Base-by-base conservation (phyloP, 1,140 invertebrate genomes). In the Trichonephila clavipes region DNA sequence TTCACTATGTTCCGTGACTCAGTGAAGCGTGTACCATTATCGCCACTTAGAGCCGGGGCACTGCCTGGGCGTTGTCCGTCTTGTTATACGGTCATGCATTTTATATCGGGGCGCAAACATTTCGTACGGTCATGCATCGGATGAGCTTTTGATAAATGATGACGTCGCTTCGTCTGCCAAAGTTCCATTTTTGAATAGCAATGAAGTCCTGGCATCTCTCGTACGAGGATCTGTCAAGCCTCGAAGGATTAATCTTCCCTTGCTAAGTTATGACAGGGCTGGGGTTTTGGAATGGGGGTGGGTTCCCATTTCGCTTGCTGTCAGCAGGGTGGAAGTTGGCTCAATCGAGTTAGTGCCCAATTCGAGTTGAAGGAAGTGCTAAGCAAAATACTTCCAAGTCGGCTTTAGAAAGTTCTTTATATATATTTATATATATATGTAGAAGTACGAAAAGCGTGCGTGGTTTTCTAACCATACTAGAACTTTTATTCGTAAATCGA, bases 81-180 rank as follows among this genome's bases (percentile, higher is more conserved):
- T 92, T 85, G 77, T 92, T 92, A 92, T 92, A 92, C 81, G 90
- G 90, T 66, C 90, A 92, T 92, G 90, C 90, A 92, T 92, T 92
- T 92, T 92, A 92, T 85, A 92, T 92, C 81, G 82, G 89, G 77
- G 90, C 82, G 90, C 77, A 92, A 92, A 92, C 90, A 85, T 64
- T 85, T 59, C 77, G 34, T 51, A 51, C 90, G 90, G 90, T 92
- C 90, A 85, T 92, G 90, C 51, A 64, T 85, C 59, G 72, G 90
- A 66, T 62, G 81, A 85, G 51, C 90, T 72, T 85, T 92, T 92
- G 90, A 92, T 92, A 85, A 92, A 92, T 92, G 90, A 85, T 92
- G 82, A 85, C 90, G 62, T 72, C 34, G 62, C 62, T 14, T 61
- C 89, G 66, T 51, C 89, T 81, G 89, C 69, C 89, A 90, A 92